These are phyloP conservation scores for Polyommatus icarus DNA, from an alignment of 2,888 invertebrate species.

Conservation along the genomic window DNA sequence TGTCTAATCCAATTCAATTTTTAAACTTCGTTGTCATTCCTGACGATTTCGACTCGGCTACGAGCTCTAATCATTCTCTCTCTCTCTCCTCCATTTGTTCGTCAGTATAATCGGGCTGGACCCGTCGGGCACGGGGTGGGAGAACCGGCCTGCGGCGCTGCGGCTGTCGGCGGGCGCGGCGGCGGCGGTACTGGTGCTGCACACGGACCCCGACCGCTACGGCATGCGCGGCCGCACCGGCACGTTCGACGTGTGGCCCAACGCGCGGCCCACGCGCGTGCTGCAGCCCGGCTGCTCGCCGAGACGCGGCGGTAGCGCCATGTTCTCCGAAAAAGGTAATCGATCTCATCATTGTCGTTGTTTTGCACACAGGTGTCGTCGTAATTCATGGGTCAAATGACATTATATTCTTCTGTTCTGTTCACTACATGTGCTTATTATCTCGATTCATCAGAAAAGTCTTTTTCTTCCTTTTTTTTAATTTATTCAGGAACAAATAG, in stretches of 20 bases:
- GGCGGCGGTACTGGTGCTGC: slow-evolving; percentile 56
- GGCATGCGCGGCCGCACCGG: slow-evolving; percentile 55
- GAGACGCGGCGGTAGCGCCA: slow-evolving; percentile 43
- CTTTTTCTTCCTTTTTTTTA: no score
- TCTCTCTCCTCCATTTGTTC: background rate
- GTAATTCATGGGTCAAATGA: no score
- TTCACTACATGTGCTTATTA: no score
- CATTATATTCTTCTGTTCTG: no score
- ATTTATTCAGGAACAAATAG: no score
- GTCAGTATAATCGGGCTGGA: slow-evolving; percentile 68
- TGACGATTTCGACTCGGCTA: no score
- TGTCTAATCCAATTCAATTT: no score
- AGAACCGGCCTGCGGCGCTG: slow-evolving; percentile 48
- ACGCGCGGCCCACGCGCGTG: slow-evolving; percentile 55
- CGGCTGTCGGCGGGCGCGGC: slow-evolving; percentile 59
- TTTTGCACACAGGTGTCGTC: no score
- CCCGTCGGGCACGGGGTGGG: slow-evolving; percentile 61
- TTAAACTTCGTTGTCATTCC: no score
- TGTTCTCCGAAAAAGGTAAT: slow-evolving; percentile 60
- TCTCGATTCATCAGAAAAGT: no score
- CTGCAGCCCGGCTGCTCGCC: slow-evolving; percentile 62
- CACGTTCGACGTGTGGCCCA: slow-evolving; percentile 71
- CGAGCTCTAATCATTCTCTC: no score
- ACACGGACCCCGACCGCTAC: slow-evolving; percentile 65
- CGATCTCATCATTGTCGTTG: no score